Percentiles rank a stretch among this genome's conserved stretches.
Conservation (phyloP, 2,113 vertebrate genomes). For the Montifringilla adamsi region DNA sequence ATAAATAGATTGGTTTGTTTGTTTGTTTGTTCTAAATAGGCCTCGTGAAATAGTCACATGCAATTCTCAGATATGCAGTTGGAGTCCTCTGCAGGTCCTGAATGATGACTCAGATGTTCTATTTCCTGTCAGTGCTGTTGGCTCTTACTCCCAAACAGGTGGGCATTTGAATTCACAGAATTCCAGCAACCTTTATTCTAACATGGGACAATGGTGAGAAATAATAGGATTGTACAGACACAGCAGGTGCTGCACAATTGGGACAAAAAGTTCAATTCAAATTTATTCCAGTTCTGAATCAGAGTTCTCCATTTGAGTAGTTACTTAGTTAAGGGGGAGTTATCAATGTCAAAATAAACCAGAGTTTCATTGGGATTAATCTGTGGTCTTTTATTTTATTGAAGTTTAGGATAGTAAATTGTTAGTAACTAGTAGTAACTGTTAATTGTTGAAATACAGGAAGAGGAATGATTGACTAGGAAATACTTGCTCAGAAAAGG, state of each 20-base stretch:
- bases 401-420: not conserved
- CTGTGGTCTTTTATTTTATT: not conserved
- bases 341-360: not conserved
- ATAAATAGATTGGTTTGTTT: not conserved
- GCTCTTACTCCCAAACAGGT: slow-evolving; percentile 82
- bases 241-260: not conserved
- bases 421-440: no score
- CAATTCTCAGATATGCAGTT: slow-evolving; percentile 80
- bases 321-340: not conserved
- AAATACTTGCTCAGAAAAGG: not conserved
- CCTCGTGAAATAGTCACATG: slow-evolving; percentile 74
- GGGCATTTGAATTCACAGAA: not conserved
- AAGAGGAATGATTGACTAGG: not conserved
- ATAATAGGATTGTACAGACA: not conserved
- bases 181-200: not conserved
- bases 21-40: slow-evolving; percentile 67
- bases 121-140: slow-evolving; percentile 81
- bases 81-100: slow-evolving; percentile 85
- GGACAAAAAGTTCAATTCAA: not conserved
- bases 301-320: not conserved
- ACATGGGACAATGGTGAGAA: not conserved
- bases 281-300: not conserved
- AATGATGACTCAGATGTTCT: slow-evolving; percentile 83
- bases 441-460: not conserved
- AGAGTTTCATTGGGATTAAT: not conserved